These are phyloP conservation scores for Lasioglossum vierecki DNA, from an alignment of 2,888 invertebrate genomes.

Conservation along the genomic window DNA sequence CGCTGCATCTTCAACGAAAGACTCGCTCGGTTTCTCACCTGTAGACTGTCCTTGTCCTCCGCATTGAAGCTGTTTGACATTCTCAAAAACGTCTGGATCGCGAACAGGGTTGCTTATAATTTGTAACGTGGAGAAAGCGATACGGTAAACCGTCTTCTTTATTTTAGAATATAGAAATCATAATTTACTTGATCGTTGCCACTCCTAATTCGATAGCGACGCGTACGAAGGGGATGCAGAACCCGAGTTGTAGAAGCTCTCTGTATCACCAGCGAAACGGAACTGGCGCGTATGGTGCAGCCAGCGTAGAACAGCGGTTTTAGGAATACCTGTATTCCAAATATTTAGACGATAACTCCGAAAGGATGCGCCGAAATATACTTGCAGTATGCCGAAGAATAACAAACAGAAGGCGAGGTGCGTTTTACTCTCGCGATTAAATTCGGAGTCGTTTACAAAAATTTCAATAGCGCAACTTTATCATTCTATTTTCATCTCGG, in stretches of 20 bases:
- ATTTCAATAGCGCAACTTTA: neutral
- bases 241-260: slow-evolving; percentile 48
- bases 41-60: slow-evolving; percentile 54
- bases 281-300: slow-evolving; percentile 68
- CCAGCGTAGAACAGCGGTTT: slow-evolving; percentile 57
- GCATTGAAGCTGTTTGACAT: slow-evolving; percentile 57
- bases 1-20: slow-evolving; percentile 77
- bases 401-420: neutral
- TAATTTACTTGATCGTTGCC: neutral
- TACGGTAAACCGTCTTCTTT: neutral
- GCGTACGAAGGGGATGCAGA: neutral
- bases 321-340: slow-evolving; percentile 71
- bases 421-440: neutral
- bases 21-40: slow-evolving; percentile 61
- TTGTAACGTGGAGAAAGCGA: neutral
- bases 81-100: slow-evolving; percentile 18
- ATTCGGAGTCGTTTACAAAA: neutral
- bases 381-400: neutral
- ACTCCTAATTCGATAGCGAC: neutral
- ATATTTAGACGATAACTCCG: slow-evolving; percentile 74
- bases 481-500: neutral
- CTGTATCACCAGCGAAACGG: slow-evolving; percentile 58
- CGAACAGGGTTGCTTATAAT: neutral
- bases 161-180: neutral
- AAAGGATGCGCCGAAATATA: slow-evolving; percentile 18